Evolutionary conservation across 2,888 invertebrate genomes (phyloP).

Genomic region (Ganaspis brasiliensis): DNA sequence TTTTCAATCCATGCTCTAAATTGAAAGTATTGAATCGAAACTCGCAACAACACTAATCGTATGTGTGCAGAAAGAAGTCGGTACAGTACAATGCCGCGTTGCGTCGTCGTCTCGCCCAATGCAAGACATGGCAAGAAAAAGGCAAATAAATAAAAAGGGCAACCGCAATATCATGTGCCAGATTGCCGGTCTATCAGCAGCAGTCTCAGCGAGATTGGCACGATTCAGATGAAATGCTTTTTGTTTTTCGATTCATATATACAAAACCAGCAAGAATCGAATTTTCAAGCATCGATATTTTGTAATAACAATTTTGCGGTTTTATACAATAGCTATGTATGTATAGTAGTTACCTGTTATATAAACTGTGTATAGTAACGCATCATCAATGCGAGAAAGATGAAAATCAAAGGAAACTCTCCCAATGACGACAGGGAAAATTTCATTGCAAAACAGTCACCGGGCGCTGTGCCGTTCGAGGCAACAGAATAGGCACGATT

Average conservation of each 20-base stretch:
- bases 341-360: background rate
- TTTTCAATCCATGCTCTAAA: slow-evolving; percentile 42
- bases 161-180: slow-evolving; percentile 44
- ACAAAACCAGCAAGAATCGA: background rate
- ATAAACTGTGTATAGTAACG: slow-evolving; percentile 9
- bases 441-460: background rate
- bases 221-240: slow-evolving; percentile 38
- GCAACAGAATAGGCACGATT: slow-evolving; percentile 36
- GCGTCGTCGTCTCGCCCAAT: slow-evolving; percentile 31
- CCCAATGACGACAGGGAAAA: slow-evolving; percentile 2
- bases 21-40: slow-evolving; percentile 43
- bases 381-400: background rate
- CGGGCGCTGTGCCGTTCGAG: background rate
- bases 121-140: slow-evolving; percentile 25
- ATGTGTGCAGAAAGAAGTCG: slow-evolving; percentile 36
- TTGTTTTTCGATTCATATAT: slow-evolving; percentile 29
- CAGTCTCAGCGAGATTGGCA: slow-evolving; percentile 35
- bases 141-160: slow-evolving; percentile 41
- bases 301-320: slow-evolving; percentile 26
- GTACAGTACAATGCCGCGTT: slow-evolving; percentile 28
- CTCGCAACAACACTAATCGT: slow-evolving; percentile 42
- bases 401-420: background rate
- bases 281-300: slow-evolving; percentile 11
- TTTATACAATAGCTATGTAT: too few species aligned
- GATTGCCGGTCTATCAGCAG: slow-evolving; percentile 40